Evolutionary conservation across 2,797 vertebrate species (phyloP), one percentile per base, ranked within the genome.

Genomic region (Fratercula arctica): DNA sequence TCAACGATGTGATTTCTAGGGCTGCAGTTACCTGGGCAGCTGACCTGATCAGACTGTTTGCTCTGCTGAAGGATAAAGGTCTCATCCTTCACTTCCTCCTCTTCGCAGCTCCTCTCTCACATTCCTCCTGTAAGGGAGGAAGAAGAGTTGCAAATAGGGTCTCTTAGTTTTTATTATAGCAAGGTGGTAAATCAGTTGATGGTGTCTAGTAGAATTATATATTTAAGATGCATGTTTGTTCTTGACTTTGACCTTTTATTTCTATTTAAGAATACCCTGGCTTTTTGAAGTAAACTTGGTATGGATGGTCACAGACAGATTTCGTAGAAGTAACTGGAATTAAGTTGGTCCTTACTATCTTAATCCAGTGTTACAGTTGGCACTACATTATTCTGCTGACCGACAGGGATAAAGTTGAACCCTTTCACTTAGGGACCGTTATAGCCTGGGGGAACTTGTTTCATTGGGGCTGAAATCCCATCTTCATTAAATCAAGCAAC

Each of bases 401-500:
- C 5, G 29, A 37, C 21, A 37, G 13, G 20, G 33, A 12, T 67
- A 75, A 82, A 14, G 16, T 18, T 54, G 48, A 79, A 26, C 11
- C 1, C 8, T 83, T 72, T 54, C 28, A 6, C 37, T 35, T 13
- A 31, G 24, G 11, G 48, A 41, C 13, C 7, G 2, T 43, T 41
- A 45, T 6, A 73, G 14, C 45, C 11, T 33, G 23, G 13, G 23
- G 5, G 4, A 59, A 35, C 9, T n/a, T 1, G 1, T 7, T 56
- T 20, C 8, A 8, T 46, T 2, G 0, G 24, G 5, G 10, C 4
- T 69, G 46, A 75, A 93, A 76, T 20, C 9, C 28, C 8, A 0
- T 25, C 31, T 72, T 79, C 15, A 35, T 35, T 68, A 78, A 72
- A 57, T 37, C 4, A 10, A 76, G 13, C 19, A 69, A 50, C 9